phyloP scores from a whole-genome alignment of 2,797 vertebrate species.

The Anas acuta region DNA sequence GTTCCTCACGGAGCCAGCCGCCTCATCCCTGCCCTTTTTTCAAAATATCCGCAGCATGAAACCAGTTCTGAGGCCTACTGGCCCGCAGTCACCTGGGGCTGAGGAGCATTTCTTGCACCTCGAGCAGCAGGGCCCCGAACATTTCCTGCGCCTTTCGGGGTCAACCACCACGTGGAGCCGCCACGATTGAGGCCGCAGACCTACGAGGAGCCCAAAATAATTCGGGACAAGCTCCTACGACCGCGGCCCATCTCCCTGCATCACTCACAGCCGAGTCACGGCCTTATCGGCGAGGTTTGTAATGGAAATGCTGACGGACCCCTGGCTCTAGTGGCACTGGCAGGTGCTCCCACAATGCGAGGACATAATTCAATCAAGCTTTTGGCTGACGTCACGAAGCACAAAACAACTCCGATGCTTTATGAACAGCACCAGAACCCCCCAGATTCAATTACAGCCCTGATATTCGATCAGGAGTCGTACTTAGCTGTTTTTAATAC shows the following conservation, averaged over 20 bases:
- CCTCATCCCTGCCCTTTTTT: not conserved
- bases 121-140: fast-evolving
- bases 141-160: not conserved
- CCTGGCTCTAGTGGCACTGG: conserved; percentile 17
- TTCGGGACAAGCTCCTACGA: not conserved
- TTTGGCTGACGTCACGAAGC: conserved; percentile 77
- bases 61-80: not conserved
- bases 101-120: not conserved
- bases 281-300: conserved; percentile 46
- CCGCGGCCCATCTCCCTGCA: not conserved
- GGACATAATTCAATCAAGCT: conserved; percentile 79
- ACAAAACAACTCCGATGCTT: conserved; percentile 75
- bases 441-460: conserved; percentile 79
- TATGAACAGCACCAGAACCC: conserved; percentile 79
- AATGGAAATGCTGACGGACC: conserved; percentile 69
- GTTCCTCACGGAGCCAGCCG: fast-evolving
- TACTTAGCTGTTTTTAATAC: conserved; percentile 75
- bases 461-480: conserved; percentile 75
- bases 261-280: not conserved
- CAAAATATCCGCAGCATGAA: not conserved
- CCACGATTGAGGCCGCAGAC: not conserved
- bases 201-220: not conserved
- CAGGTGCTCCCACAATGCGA: conserved; percentile 72
- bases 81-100: not conserved
- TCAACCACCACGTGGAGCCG: not conserved